phyloP scores from a whole-genome alignment of 2,113 vertebrate species.

The Glaucidium brasilianum region DNA sequence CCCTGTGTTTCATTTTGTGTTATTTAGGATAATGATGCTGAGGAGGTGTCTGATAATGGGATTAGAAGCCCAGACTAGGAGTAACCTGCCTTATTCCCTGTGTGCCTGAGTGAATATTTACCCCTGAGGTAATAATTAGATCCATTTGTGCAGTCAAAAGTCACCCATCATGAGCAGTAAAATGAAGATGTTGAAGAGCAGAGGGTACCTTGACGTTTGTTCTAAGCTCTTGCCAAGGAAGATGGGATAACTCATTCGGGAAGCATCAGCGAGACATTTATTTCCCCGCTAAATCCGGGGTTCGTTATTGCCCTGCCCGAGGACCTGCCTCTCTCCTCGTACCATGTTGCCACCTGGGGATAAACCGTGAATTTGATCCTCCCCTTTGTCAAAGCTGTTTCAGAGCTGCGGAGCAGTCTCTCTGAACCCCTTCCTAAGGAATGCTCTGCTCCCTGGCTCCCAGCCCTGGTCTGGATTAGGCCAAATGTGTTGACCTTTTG shows the following conservation, averaged over 20 bases:
- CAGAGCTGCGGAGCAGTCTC: not conserved
- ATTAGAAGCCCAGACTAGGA: conserved; percentile 41
- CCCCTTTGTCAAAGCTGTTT: not conserved
- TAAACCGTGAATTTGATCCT: accelerated
- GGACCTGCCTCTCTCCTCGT: not conserved
- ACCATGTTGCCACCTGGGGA: not conserved
- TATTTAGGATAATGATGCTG: conserved; percentile 29
- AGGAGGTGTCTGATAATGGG: conserved; percentile 46
- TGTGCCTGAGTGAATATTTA: conserved; percentile 14
- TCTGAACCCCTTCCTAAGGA: not conserved
- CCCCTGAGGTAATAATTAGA: conserved; percentile 31
- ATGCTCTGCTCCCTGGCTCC: not conserved
- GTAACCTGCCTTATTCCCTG: not conserved
- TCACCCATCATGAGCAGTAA: not conserved
- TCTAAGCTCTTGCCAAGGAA: not conserved
- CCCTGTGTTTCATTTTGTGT: not conserved
- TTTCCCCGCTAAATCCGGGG: not conserved
- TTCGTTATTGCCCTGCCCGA: not conserved
- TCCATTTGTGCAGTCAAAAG: not conserved
- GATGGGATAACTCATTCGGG: not conserved
- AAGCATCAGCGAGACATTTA: not conserved
- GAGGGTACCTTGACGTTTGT: not conserved
- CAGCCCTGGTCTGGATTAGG: not conserved
- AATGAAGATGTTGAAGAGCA: conserved; percentile 10
- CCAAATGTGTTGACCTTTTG: not conserved